Percentiles rank a stretch among this genome's conserved stretches.
phyloP scores from a whole-genome alignment of 2,113 vertebrate genomes.

The Herpetotheres cachinnans region DNA sequence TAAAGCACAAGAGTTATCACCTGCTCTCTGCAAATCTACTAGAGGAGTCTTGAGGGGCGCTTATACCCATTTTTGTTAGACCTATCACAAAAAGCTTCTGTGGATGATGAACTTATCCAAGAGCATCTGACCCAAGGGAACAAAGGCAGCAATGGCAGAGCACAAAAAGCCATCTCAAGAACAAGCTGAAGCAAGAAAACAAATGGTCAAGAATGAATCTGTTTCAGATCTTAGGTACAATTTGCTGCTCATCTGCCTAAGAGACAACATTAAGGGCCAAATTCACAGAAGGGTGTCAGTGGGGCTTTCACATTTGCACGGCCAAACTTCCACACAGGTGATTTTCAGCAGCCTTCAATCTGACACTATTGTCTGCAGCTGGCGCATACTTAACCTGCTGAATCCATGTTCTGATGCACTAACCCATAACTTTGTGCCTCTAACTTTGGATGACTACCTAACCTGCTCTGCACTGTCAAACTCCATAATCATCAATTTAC shows the following conservation, averaged over 20 bases:
- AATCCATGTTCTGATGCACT: neutral
- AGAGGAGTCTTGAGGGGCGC: neutral
- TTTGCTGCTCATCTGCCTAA: neutral
- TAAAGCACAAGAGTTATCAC: neutral
- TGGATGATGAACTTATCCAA: neutral
- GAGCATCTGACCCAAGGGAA: neutral
- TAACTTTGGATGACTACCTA: neutral
- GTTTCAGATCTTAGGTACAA: neutral
- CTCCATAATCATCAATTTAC: neutral
- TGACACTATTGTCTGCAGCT: neutral
- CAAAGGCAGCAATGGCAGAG: neutral
- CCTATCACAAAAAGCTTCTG: neutral
- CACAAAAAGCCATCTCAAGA: neutral
- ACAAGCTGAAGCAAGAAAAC: neutral
- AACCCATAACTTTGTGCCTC: neutral
- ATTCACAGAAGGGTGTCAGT: neutral
- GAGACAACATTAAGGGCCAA: neutral
- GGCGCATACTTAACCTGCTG: neutral
- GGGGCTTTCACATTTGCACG: neutral
- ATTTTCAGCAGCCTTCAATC: neutral
- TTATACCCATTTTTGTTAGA: neutral
- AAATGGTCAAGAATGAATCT: neutral
- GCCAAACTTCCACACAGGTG: neutral
- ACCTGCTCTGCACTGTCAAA: neutral
- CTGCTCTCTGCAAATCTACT: neutral